Evolutionary conservation across 1,140 invertebrate genomes (phyloP), one percentile per base, ranked within the genome.

Genomic region (Drosophila busckii): DNA sequence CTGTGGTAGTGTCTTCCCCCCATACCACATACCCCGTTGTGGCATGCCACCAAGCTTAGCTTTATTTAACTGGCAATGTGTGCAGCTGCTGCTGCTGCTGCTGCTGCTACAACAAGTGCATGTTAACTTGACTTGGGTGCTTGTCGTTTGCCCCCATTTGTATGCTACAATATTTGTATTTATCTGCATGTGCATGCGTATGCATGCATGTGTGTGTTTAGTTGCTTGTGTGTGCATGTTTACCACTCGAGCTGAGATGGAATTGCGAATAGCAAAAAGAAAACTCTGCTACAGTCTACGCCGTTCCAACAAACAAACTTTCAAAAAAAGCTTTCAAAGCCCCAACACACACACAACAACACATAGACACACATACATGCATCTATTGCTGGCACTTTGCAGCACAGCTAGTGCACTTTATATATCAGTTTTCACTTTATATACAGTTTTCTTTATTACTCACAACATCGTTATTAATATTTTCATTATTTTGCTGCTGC

Each of bases 81-180:
- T n/a, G 2, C 13, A 19, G 23, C 17, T 55, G 41, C 19, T 55
- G 41, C 9, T 38, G 25, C 19, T 44, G 40, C 15, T 28, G 17
- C 15, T 20, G 44, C 13, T 50, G 46, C 37, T 45, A 37, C 37
- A 52, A 59, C 46, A 66, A 38, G 45, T 45, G 60, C 67, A 40
- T 73, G 68, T 73, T 73, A 63, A 78, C 73, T 71, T 73, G 73
- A 26, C 50, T 41, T 67, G 67, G 61, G 35, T 69, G 59, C 59
- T 65, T 60, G 62, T 60, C 53, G 60, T 41, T 69, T 78, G 73
- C 75, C 73, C 73, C 75, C 75, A 50, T 80, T 80, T 65, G 68
- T 69, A 48, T 82, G 68, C 75, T 82, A 63, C 75, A 80, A 56
- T 73, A 80, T 80, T 80, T 82, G 73, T 31, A 17, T 49, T 26